Percentiles rank a stretch among this genome's conserved stretches.
These are phyloP conservation scores for Noctuana brunneofusca DNA, from an alignment of 2,888 invertebrate genomes.

Conservation along the genomic window DNA sequence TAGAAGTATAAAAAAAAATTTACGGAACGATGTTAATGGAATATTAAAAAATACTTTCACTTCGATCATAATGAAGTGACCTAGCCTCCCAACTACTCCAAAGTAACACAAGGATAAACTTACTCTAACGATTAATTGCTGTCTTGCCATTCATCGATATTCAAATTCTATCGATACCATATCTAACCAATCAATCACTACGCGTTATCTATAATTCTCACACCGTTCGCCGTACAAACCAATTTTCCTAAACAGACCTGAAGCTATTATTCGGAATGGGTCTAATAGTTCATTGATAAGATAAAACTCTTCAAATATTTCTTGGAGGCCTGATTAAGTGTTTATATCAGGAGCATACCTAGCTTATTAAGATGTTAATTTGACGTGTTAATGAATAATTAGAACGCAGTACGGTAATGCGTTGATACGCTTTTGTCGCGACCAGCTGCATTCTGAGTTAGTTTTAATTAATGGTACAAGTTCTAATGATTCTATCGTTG, in stretches of 20 bases:
- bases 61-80: too few relatives aligned
- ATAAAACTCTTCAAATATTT: constrained; percentile 45
- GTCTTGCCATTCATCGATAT: constrained; percentile 35
- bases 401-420: background rate
- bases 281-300: constrained; percentile 61
- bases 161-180: constrained; percentile 47
- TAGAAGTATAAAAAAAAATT: background rate
- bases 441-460: background rate
- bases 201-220: constrained; percentile 50
- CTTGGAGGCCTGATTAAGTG: constrained; percentile 16
- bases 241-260: constrained; percentile 54
- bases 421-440: background rate
- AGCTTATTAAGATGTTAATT: constrained; percentile 29
- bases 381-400: constrained; percentile 17
- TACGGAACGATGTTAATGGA: too few relatives aligned
- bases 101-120: background rate
- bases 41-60: too few relatives aligned
- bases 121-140: constrained; percentile 14
- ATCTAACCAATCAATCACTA: constrained; percentile 57
- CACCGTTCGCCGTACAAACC: constrained; percentile 52
- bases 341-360: constrained; percentile 9
- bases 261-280: constrained; percentile 56
- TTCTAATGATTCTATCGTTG: too few relatives aligned
- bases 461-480: background rate
- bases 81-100: too few relatives aligned